Evolutionary conservation across 2,797 vertebrate genomes (phyloP).

Genomic region (Balearica regulorum): DNA sequence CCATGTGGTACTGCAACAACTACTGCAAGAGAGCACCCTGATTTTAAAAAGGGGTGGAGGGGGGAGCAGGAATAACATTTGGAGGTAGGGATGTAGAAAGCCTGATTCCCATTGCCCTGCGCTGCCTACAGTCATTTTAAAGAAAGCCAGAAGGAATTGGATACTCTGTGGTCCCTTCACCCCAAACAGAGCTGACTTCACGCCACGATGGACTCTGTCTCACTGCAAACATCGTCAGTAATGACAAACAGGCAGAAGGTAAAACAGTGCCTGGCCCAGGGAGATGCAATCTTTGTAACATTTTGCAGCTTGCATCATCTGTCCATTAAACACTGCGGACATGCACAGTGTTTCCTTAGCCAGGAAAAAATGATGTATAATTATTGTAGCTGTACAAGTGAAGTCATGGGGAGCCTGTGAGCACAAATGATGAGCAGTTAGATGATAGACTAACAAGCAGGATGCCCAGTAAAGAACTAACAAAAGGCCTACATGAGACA

Average conservation of each 20-base stretch:
- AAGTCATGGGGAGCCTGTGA: neutral
- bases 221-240: neutral
- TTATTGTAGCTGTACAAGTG: neutral
- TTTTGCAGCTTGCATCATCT: neutral
- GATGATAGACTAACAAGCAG: neutral
- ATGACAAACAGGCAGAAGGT: neutral
- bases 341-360: accelerated
- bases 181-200: neutral
- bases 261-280: neutral
- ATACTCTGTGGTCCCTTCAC: neutral
- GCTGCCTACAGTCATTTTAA: too few relatives aligned
- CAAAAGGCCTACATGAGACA: neutral
- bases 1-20: neutral
- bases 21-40: neutral
- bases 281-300: accelerated
- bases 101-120: neutral
- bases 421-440: neutral
- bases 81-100: neutral
- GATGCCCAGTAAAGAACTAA: neutral
- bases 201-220: accelerated
- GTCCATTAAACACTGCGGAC: accelerated
- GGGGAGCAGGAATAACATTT: neutral
- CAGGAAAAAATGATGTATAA: neutral
- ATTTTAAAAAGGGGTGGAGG: neutral
- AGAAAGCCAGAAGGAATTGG: neutral